phyloP scores from a whole-genome alignment of 2,888 invertebrate genomes.

The Phaedon cochleariae region DNA sequence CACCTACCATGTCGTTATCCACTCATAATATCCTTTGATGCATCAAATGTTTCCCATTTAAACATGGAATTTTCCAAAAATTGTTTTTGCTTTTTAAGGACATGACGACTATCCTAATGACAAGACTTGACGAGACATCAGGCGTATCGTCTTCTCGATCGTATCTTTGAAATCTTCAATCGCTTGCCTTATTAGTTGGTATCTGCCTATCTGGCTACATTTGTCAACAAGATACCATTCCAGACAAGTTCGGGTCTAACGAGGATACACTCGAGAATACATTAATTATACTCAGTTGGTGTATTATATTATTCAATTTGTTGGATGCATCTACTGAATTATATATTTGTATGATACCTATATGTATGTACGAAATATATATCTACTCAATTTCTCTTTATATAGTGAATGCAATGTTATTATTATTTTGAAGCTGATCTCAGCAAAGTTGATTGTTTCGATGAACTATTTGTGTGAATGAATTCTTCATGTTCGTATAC shows the following conservation, averaged over 20 bases:
- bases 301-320: too few relatives aligned
- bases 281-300: conserved; percentile 18
- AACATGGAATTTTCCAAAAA: neutral
- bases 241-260: conserved; percentile 10
- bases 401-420: too few relatives aligned
- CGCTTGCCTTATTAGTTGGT: conserved; percentile 23
- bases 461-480: too few relatives aligned
- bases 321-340: too few relatives aligned
- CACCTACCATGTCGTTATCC: neutral
- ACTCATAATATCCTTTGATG: neutral
- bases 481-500: too few relatives aligned
- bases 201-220: conserved; percentile 14
- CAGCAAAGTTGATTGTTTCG: too few relatives aligned
- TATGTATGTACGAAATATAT: too few relatives aligned
- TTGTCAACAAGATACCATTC: conserved; percentile 24
- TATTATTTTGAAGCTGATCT: too few relatives aligned
- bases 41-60: neutral
- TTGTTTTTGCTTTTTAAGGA: neutral
- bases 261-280: too few relatives aligned
- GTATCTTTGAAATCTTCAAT: conserved; percentile 17
- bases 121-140: conserved; percentile 12
- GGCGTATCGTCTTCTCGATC: conserved; percentile 3
- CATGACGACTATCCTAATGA: conserved; percentile 2
- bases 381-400: too few relatives aligned
- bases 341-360: too few relatives aligned